Base-by-base conservation (phyloP, 2,888 invertebrate genomes). In the Biston betularia region DNA sequence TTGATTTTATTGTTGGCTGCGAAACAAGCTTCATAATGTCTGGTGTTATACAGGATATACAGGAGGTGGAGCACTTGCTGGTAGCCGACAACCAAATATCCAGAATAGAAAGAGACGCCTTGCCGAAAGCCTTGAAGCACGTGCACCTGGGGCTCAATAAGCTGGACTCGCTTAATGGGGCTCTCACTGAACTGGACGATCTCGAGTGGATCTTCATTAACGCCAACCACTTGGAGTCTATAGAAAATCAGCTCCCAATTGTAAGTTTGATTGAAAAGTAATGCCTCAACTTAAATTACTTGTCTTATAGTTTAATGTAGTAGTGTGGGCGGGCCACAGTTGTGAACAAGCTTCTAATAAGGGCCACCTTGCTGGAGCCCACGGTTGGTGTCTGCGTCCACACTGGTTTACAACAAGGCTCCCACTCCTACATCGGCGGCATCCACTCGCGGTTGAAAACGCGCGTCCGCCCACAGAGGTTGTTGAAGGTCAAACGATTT, bases 121-220 rank as follows among this genome's bases (percentile, higher is more conserved):
- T 97, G 62, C 97, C 97, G 0, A 92, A 94, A 44, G 94, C 95
- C 7, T 83, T 97, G 53, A 94, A 95, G 58, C 96, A 96, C 58
- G 89, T 97, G 10, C 97, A 97, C 83, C 90, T 97, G 63, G 97
- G 97, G 0, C 94, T 96, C 11, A 97, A 98, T 87, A 95, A 96
- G 78, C 92, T 98, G 52, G 95, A 92, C 65, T 94, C 95, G 58
- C 87, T 98, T 61, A 97, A 97, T 82, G 96, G 96, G n/a, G 97
- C 97, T 0, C 86, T 97, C n/a, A 94, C 96, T 69, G 95, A 96
- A 65, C 89, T 97, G 56, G 95, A 95, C 69, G 95, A 96, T 69
- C 89, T 98, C 68, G 96, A 96, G 79, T 97, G 97, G 95, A 94
- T 98, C 55, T 96, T 97, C 75, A 95, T 97, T 57, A 97, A 97